Conservation (phyloP, 1,140 invertebrate genomes). For the Drosophila repletoides region DNA sequence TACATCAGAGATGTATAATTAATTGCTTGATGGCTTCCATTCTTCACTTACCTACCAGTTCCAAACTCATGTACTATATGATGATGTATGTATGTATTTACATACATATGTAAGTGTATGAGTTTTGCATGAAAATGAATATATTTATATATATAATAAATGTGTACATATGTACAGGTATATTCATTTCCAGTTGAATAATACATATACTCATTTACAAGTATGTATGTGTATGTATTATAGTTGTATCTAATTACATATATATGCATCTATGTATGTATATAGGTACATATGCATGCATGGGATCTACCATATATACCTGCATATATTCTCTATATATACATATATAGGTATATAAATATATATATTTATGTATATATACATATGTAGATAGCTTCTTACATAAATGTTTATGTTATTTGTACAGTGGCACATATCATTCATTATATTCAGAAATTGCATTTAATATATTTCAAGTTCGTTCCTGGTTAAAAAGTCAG, state of each 20-base stretch:
- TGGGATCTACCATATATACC: too few species aligned
- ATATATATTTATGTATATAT: conserved; percentile 4
- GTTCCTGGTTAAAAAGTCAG: not conserved
- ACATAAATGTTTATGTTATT: not conserved
- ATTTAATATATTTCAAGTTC: not conserved
- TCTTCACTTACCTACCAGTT: conserved; percentile 12
- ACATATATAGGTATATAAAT: too few species aligned
- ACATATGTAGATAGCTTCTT: conserved; percentile 4
- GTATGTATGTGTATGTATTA: not conserved
- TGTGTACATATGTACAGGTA: not conserved
- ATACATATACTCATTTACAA: not conserved
- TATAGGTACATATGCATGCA: not conserved
- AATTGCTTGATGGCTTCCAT: conserved; percentile 33
- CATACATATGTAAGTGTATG: conserved; percentile 3
- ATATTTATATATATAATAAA: not conserved
- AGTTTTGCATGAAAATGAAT: conserved; percentile 17
- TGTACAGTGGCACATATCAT: conserved; percentile 22
- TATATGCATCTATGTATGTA: conserved; percentile 10
- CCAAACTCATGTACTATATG: not conserved
- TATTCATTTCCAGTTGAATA: not conserved
- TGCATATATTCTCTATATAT: too few species aligned
- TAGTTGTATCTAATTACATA: not conserved
- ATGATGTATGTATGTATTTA: conserved; percentile 7
- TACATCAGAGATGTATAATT: conserved; percentile 10
- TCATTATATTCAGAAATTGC: not conserved